A percentile compares a stretch with the other conserved stretches of the same genome.
phyloP scores from a whole-genome alignment of 2,797 vertebrate genomes.

The Tamandua tetradactyla region DNA sequence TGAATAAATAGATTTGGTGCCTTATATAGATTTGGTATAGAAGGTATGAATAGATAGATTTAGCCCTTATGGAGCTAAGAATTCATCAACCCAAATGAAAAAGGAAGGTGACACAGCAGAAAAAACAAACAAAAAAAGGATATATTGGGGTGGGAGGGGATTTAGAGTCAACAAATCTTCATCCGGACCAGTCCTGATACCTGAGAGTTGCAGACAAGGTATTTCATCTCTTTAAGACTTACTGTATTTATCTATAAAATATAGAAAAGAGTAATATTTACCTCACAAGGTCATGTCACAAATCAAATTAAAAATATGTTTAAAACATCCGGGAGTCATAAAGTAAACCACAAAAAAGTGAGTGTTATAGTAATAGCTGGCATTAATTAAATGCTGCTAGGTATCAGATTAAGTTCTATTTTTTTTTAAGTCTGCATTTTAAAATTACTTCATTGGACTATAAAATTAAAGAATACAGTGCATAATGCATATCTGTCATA shows the following conservation, averaged over 20 bases:
- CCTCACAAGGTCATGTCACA: not conserved
- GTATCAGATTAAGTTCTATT: not conserved
- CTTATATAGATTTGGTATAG: no score
- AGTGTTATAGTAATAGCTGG: not conserved
- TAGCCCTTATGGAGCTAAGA: not conserved
- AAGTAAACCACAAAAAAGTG: not conserved
- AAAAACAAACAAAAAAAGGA: no score
- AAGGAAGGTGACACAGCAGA: not conserved
- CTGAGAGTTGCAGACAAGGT: not conserved
- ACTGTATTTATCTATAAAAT: not conserved
- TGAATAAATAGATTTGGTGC: not conserved
- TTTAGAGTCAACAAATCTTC: not conserved
- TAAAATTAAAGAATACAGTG: conserved; percentile 1
- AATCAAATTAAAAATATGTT: conserved; percentile 9
- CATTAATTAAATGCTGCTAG: conserved; percentile 40
- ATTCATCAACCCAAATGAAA: not conserved
- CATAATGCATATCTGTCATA: not conserved
- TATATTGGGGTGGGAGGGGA: no score
- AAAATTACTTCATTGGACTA: conserved; percentile 15
- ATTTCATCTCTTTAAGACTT: not conserved
- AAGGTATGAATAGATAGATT: not conserved
- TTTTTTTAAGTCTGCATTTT: not conserved
- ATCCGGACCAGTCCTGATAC: not conserved
- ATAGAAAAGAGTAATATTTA: not conserved
- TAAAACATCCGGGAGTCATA: not conserved